Conservation (phyloP, 2,797 vertebrate genomes). For the Apogon hyalosoma region DNA sequence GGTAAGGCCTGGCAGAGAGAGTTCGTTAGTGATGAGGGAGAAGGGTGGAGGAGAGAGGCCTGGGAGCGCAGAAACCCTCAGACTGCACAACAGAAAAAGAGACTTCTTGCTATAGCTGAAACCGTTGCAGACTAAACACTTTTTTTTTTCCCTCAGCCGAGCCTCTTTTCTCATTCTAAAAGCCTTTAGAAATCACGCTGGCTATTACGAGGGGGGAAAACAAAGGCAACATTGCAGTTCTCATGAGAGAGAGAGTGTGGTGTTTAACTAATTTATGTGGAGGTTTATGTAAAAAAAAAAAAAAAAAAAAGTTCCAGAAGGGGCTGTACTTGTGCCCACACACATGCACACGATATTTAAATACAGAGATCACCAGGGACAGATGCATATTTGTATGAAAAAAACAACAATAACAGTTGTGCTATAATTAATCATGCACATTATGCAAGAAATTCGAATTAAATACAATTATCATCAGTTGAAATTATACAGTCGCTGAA, state of each 20-base stretch:
- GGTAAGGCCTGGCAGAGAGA: conserved; percentile 83
- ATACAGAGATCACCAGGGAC: conserved; percentile 41
- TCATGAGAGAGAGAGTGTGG: conserved; percentile 48
- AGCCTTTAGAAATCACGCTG: conserved; percentile 45
- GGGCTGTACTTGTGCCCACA: conserved; percentile 29
- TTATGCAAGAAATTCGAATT: conserved; percentile 18
- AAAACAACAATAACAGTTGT: conserved; percentile 28
- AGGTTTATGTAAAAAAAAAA: conserved; percentile 40
- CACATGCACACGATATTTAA: conserved; percentile 45
- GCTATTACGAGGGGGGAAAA: conserved; percentile 41
- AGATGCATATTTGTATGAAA: conserved; percentile 44
- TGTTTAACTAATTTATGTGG: conserved; percentile 70
- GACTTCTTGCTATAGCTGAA: conserved; percentile 41
- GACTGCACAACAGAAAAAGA: conserved; percentile 51
- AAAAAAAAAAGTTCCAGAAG: conserved; percentile 38
- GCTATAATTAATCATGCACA: conserved; percentile 42
- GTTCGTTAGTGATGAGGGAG: conserved; percentile 80
- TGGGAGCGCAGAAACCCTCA: conserved; percentile 61
- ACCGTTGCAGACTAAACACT: conserved; percentile 62
- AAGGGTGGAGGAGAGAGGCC: conserved; percentile 64
- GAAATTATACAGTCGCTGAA: too few relatives aligned
- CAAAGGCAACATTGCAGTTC: conserved; percentile 41
- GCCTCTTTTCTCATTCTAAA: conserved; percentile 48
- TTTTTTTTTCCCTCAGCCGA: conserved; percentile 30
- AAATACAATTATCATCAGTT: too few relatives aligned